Evolutionary conservation across 1,140 invertebrate species (phyloP).

Genomic region (Mercenaria mercenaria): DNA sequence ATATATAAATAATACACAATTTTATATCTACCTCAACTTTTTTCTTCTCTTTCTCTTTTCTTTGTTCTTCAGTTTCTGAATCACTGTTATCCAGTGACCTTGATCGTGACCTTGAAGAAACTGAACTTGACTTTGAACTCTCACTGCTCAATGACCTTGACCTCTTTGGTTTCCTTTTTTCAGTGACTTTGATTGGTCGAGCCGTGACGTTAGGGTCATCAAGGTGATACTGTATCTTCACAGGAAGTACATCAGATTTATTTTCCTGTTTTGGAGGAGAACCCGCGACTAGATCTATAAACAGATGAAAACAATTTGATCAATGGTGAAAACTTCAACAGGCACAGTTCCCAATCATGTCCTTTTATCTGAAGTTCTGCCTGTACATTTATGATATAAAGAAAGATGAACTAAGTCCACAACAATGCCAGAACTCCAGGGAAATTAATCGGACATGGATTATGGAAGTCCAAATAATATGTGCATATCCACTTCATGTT

Average conservation of each 20-base stretch:
- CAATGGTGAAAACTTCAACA: no score
- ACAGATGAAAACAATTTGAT: no score
- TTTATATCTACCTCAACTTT: slow-evolving; percentile 60
- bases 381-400: no score
- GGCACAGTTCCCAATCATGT: no score
- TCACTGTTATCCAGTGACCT: neutral
- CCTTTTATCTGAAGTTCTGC: no score
- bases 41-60: slow-evolving; percentile 60
- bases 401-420: no score
- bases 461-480: no score
- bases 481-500: no score
- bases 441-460: no score
- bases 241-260: slow-evolving; percentile 59
- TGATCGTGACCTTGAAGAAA: slow-evolving; percentile 58
- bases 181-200: slow-evolving; percentile 45
- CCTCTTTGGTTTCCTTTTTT: slow-evolving; percentile 33
- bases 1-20: no score
- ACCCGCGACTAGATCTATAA: neutral
- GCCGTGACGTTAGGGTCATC: slow-evolving; percentile 63
- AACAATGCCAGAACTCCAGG: no score
- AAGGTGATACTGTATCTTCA: slow-evolving; percentile 64
- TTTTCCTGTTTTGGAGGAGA: slow-evolving; percentile 36
- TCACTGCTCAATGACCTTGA: slow-evolving; percentile 53
- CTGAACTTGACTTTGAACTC: slow-evolving; percentile 50
- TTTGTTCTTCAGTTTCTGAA: slow-evolving; percentile 42